Base-by-base conservation (phyloP, 2,888 invertebrate species). In the Lasioglossum oenotherae region DNA sequence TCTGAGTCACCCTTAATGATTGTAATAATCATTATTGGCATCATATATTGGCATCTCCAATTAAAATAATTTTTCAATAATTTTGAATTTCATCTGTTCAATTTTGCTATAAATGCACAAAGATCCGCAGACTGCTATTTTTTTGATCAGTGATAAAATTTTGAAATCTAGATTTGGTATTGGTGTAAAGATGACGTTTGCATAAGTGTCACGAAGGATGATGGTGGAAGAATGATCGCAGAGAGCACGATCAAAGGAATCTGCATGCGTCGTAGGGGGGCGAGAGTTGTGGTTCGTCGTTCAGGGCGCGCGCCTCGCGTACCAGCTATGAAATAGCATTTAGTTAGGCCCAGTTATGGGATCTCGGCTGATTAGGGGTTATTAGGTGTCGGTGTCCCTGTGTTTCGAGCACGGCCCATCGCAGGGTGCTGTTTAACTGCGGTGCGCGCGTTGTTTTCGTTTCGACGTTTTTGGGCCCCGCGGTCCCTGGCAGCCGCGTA, bases 311-410 rank as follows among this genome's bases (percentile, higher is more conserved):
- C 67, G 84, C 57, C 88, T 79, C 81, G 85, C 80, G 86, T 79
- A 80, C 83, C 86, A 85, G 82, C 86, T 91, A 92, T 89, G 91
- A 92, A 92, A 90, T 84, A 92, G 91, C 94, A 94, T 94, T 94
- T 94, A 94, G 93, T 94, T 94, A 94, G 91, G 89, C 85, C 88
- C 91, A 90, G 94, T 94, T 94, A 94, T 93, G 91, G 92, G 91
- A 92, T 94, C 93, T 92, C 90, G 87, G 83, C 81, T 92, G 93
- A 95, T 95, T 94, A 94, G 91, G 93, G 94, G 94, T 94, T 93
- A 95, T 95, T 95, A 94, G 93, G 93, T 93, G 92, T 93, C 92
- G 92, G 93, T 94, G 94, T 94, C 93, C 93, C 94, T 94, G 93
- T 92, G 92, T 93, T 92, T 91, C 88, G 83, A 90, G 91, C 89